A percentile compares a stretch with the other conserved stretches of the same genome.
phyloP scores from a whole-genome alignment of 23 tunicate species.

The Ascidia mentula region DNA sequence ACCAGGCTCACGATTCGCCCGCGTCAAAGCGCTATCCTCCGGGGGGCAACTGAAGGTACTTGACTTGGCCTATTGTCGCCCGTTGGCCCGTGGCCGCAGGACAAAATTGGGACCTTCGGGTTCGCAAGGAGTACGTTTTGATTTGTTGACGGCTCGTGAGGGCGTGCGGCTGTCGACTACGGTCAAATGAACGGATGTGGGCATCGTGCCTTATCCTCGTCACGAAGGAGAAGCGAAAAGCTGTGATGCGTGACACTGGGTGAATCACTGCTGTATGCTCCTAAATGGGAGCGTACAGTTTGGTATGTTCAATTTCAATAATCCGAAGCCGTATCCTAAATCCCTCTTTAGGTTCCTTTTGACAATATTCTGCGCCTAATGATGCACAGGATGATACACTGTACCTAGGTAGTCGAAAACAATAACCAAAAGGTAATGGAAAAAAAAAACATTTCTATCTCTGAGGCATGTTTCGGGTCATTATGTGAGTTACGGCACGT shows the following conservation, averaged over 20 bases:
- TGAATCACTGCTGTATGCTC: too few relatives aligned
- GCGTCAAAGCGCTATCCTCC: neutral
- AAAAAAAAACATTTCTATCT: too few relatives aligned
- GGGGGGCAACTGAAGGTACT: neutral
- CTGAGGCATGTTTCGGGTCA: too few relatives aligned
- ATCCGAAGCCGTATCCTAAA: too few relatives aligned
- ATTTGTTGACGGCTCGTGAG: neutral
- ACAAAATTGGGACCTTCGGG: neutral
- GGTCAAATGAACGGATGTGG: neutral
- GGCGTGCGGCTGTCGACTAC: neutral
- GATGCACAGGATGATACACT: too few relatives aligned
- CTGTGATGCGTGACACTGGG: neutral
- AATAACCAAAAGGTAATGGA: too few relatives aligned
- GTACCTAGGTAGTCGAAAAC: too few relatives aligned
- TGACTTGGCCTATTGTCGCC: neutral
- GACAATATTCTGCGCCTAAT: too few relatives aligned
- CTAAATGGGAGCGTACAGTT: too few relatives aligned
- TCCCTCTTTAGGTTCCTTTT: too few relatives aligned
- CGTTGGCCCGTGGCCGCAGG: neutral
- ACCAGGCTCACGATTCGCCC: neutral
- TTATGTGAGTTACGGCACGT: too few relatives aligned
- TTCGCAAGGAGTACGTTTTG: neutral
- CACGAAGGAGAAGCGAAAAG: neutral
- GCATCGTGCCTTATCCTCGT: neutral
- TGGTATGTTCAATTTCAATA: too few relatives aligned